Base-by-base conservation (phyloP, 2,888 invertebrate genomes). In the Hydropsyche betteni region DNA sequence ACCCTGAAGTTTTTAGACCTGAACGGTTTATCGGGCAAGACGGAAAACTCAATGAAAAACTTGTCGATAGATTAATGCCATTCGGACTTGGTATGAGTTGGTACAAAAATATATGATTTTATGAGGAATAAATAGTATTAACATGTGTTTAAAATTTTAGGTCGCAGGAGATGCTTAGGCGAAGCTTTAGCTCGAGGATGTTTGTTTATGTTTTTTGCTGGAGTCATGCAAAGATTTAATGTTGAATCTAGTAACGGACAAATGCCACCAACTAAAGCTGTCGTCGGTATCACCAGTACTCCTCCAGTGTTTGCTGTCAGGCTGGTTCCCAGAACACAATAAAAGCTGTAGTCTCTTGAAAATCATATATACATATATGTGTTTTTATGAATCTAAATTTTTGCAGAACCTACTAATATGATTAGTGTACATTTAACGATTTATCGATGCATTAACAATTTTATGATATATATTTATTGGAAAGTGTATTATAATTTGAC, bases 101-200 rank as follows among this genome's bases (percentile, higher is more conserved):
- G 2, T 51, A 16, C 7, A 4, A 44, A 2, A 44, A 8, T 44
- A 51, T 38, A 8, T 16, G 2, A 14, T 52, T 38, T 14, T 10
- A 73, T 34, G 6, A 14, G 33, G 51, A 16, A 10, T 36, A 16
- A 16, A 10, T 36, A 16, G 10, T 14, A 36, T 50, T 33, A 68
- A 14, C 1, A 68, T 73, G 5, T 61, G 8, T 36, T 38, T 44
- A 51, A 70, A 16, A 33, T 51, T 50, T 53, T 85, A 88, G 92
- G 92, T 2, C 87, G 86, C 80, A 85, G 92, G 80, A 87, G 91
- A 76, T 92, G 92, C 80, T 84, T 91, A 0, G 92, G 91, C 0
- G 91, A 92, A 82, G 83, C 87, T 0, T 82, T 92, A 77, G 92
- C 92, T 0, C 87, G 86, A 76, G 86, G 88, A 0, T 89, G 90